Percentiles rank a stretch among this genome's conserved stretches.
Conservation (phyloP, 1,140 invertebrate species). For the Homalodisca vitripennis region DNA sequence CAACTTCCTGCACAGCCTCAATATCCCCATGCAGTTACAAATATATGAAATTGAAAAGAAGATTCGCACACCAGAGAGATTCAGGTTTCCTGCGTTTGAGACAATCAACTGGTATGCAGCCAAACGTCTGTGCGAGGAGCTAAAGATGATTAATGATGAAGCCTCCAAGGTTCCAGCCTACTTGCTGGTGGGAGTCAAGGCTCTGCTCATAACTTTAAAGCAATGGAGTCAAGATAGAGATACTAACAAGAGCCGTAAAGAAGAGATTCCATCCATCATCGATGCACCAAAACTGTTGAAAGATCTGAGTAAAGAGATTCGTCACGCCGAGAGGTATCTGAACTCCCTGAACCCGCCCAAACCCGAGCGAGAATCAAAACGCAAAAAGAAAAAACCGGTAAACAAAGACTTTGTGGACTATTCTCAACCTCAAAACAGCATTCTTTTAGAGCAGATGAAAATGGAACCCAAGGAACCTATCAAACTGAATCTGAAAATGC, state of each 20-base stretch:
- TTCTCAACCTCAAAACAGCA: slow-evolving; percentile 38
- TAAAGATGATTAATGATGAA: slow-evolving; percentile 65
- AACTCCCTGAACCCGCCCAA: slow-evolving; percentile 61
- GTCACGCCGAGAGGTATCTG: slow-evolving; percentile 59
- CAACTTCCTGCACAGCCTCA: slow-evolving; percentile 84
- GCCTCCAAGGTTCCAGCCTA: slow-evolving; percentile 59
- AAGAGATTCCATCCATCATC: slow-evolving; percentile 63
- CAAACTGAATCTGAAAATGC: slow-evolving; percentile 33
- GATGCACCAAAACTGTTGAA: slow-evolving; percentile 66
- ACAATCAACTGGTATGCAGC: slow-evolving; percentile 88
- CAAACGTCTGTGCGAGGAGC: slow-evolving; percentile 67
- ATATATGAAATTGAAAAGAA: slow-evolving; percentile 85
- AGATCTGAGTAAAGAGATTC: slow-evolving; percentile 66
- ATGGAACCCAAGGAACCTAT: slow-evolving; percentile 30
- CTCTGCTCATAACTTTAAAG: slow-evolving; percentile 60
- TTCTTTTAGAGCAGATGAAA: slow-evolving; percentile 45
- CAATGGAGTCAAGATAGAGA: slow-evolving; percentile 72
- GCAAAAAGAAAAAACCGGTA: slow-evolving; percentile 58
- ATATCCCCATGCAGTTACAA: slow-evolving; percentile 82
- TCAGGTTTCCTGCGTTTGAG: slow-evolving; percentile 85
- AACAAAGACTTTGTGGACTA: slow-evolving; percentile 62
- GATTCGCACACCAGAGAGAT: slow-evolving; percentile 79
- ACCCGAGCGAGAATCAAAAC: slow-evolving; percentile 60
- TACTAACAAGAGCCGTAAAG: slow-evolving; percentile 43
- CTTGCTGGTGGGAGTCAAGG: slow-evolving; percentile 61